phyloP scores from a whole-genome alignment of 2,797 vertebrate species.

The Peromyscus nudipes region DNA sequence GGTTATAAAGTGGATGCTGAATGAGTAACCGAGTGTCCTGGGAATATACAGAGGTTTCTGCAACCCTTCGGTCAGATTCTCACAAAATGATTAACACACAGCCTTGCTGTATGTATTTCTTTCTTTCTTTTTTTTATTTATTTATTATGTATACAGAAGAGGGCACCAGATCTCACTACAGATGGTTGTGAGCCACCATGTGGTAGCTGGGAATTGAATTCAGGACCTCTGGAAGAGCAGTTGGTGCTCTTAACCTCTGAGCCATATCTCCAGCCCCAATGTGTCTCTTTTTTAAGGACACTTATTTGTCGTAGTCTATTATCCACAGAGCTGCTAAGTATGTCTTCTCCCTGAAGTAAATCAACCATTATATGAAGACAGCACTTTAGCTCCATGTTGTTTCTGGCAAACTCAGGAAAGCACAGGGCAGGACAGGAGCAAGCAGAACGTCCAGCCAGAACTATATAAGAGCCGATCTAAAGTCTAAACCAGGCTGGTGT shows the following conservation, averaged over 20 bases:
- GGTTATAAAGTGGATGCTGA: not conserved
- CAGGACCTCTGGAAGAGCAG: too few relatives aligned
- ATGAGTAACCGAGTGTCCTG: not conserved
- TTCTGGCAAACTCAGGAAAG: conserved; percentile 46
- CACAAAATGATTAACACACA: not conserved
- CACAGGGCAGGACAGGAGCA: not conserved
- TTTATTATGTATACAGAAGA: too few relatives aligned
- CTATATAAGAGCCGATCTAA: not conserved
- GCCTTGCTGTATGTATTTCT: conserved; percentile 19
- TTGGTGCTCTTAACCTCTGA: too few relatives aligned
- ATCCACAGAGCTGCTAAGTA: not conserved
- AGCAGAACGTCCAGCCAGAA: not conserved
- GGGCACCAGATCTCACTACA: too few relatives aligned
- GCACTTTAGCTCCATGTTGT: not conserved
- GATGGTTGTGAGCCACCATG: too few relatives aligned
- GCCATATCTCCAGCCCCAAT: too few relatives aligned
- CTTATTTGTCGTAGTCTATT: not conserved
- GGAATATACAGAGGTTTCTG: not conserved
- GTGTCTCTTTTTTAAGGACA: conserved; percentile 40
- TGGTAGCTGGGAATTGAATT: too few relatives aligned
- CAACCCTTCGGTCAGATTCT: not conserved
- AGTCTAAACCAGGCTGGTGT: not conserved
- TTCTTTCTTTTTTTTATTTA: not conserved
- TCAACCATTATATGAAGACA: not conserved
- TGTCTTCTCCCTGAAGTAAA: not conserved